Evolutionary conservation across 2,113 vertebrate genomes (phyloP).

Genomic region (Mirounga angustirostris): DNA sequence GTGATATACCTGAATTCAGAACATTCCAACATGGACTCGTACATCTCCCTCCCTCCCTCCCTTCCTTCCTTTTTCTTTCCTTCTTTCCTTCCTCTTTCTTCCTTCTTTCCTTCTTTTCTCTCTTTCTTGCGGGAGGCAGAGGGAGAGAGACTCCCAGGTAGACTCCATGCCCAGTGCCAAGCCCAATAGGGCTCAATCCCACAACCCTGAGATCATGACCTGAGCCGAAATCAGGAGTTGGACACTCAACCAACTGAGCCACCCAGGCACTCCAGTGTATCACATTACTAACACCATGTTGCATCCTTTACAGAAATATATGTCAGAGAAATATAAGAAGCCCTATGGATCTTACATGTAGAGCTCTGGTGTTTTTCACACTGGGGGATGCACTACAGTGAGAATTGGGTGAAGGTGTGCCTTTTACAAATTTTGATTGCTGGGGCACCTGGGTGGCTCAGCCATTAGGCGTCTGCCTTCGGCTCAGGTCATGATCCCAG

Average conservation of each 20-base stretch:
- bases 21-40: not conserved
- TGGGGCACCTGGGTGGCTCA: no score
- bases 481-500: no score
- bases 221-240: not conserved
- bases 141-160: not conserved
- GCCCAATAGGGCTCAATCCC: not conserved
- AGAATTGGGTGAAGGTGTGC: not conserved
- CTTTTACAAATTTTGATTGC: slow-evolving; percentile 8
- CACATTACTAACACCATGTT: not conserved
- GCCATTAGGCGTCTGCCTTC: no score
- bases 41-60: no score
- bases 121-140: not conserved
- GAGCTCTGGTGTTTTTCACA: not conserved
- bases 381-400: not conserved
- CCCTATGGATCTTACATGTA: not conserved
- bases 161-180: not conserved
- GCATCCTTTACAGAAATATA: not conserved
- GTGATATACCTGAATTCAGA: slow-evolving; percentile 19
- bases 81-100: no score
- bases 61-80: no score
- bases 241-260: not conserved
- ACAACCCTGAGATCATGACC: not conserved
- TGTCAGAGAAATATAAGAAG: not conserved
- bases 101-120: no score
- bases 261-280: not conserved